A percentile compares a stretch with the other conserved stretches of the same genome.
Conservation (phyloP, 2,888 invertebrate genomes). For the Cyaniris semiargus region DNA sequence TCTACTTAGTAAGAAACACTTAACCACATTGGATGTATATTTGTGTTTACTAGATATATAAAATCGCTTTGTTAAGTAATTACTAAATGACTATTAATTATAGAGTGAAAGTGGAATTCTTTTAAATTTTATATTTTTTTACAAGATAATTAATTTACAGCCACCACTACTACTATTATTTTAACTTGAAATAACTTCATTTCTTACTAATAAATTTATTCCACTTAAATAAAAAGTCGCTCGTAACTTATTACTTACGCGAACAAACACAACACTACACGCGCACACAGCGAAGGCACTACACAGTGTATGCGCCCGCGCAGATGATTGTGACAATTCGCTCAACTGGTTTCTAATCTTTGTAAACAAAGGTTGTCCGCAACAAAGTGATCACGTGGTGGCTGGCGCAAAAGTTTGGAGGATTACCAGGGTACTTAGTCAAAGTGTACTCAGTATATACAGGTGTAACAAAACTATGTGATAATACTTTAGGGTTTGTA, state of each 20-base stretch:
- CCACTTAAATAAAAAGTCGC: neutral
- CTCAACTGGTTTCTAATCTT: conserved; percentile 8
- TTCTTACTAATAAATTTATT: too few species aligned
- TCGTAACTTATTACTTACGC: conserved; percentile 10
- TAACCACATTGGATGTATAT: neutral
- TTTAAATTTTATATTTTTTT: too few species aligned
- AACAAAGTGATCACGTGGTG: neutral
- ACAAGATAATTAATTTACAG: too few species aligned
- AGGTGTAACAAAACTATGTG: too few species aligned
- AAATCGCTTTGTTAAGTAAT: too few species aligned
- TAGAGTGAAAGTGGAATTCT: too few species aligned
- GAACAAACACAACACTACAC: neutral
- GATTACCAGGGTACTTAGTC: neutral
- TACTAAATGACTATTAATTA: too few species aligned
- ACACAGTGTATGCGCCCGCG: neutral
- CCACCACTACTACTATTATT: too few species aligned
- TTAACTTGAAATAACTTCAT: too few species aligned
- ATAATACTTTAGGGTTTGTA: too few species aligned
- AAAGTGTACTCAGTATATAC: neutral
- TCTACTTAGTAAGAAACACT: too few species aligned
- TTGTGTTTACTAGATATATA: neutral
- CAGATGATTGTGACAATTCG: neutral
- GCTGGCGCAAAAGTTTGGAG: neutral
- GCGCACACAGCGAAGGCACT: neutral
- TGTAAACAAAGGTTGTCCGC: conserved; percentile 9